Percentiles rank a stretch among this genome's conserved stretches.
Conservation (phyloP, 2,113 vertebrate species). For the chimpanzee (Pan troglodytes) region DNA sequence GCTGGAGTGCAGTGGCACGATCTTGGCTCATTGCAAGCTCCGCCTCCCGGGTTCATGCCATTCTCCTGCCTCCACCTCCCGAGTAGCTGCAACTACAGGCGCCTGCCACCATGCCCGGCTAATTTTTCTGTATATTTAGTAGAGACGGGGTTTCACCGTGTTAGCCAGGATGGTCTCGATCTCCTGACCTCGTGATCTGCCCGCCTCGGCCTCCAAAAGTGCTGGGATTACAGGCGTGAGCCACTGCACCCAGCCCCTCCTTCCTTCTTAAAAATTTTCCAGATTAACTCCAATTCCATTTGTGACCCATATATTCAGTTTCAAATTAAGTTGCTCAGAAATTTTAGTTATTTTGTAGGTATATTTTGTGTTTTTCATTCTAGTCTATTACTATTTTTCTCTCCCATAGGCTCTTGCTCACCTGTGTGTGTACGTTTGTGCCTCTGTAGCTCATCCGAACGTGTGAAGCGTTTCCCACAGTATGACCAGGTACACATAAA, state of each 20-base stretch:
- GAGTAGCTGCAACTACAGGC: neutral
- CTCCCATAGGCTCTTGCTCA: conserved; percentile 43
- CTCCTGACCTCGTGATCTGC: neutral
- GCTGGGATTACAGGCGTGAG: neutral
- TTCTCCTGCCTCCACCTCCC: neutral
- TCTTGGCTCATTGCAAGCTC: neutral
- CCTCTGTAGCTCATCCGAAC: conserved; percentile 95
- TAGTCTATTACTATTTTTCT: neutral
- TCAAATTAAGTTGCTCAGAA: neutral
- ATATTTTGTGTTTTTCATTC: neutral
- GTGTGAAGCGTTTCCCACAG: conserved; percentile 97
- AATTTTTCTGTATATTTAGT: neutral
- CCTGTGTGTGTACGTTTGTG: conserved; percentile 98
- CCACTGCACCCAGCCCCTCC: neutral
- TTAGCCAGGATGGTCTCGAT: neutral
- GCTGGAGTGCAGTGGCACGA: neutral
- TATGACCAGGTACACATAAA: conserved; percentile 95
- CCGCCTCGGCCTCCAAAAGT: neutral
- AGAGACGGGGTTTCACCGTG: neutral
- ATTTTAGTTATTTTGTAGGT: neutral
- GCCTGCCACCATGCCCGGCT: neutral
- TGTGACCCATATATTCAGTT: neutral
- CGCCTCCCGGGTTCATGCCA: neutral
- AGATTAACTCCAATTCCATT: conserved; percentile 23
- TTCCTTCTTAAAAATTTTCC: conserved; percentile 21